Evolutionary conservation across 2,113 vertebrate genomes (phyloP).

Genomic region (Willisornis vidua): DNA sequence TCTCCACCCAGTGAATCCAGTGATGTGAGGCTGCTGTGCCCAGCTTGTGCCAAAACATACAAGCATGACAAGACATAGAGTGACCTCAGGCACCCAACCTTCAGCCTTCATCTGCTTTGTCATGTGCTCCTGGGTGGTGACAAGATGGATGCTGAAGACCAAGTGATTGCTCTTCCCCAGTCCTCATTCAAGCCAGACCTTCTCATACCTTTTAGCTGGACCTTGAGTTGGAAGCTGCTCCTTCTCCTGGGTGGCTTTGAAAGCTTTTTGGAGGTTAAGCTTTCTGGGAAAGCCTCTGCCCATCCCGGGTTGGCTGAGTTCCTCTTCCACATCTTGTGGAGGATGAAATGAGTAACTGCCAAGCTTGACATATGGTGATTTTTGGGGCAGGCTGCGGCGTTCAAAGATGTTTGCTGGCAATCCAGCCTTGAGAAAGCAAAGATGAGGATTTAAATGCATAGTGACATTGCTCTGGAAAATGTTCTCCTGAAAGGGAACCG

Average conservation of each 20-base stretch:
- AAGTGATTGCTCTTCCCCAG: background rate
- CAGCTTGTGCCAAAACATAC: background rate
- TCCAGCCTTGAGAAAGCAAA: background rate
- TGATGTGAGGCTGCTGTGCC: background rate
- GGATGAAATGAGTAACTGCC: background rate
- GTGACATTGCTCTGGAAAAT: background rate
- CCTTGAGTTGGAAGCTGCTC: background rate
- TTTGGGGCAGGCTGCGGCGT: background rate
- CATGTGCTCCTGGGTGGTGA: background rate
- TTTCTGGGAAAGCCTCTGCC: background rate
- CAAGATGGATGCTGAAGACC: background rate
- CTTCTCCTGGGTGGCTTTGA: background rate
- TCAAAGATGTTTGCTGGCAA: conserved; percentile 13
- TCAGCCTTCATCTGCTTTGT: background rate
- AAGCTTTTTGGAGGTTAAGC: background rate
- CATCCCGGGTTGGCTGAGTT: background rate
- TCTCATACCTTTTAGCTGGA: background rate
- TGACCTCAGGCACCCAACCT: background rate
- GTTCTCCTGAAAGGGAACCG: background rate
- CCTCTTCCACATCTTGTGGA: background rate
- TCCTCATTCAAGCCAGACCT: background rate
- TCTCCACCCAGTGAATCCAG: background rate
- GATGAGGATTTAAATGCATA: background rate
- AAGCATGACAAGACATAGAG: background rate
- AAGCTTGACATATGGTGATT: conserved; percentile 2